Evolutionary conservation across 2,113 vertebrate species (phyloP), one percentile per base, ranked within the genome.

Genomic region (Tragelaphus imberbis): DNA sequence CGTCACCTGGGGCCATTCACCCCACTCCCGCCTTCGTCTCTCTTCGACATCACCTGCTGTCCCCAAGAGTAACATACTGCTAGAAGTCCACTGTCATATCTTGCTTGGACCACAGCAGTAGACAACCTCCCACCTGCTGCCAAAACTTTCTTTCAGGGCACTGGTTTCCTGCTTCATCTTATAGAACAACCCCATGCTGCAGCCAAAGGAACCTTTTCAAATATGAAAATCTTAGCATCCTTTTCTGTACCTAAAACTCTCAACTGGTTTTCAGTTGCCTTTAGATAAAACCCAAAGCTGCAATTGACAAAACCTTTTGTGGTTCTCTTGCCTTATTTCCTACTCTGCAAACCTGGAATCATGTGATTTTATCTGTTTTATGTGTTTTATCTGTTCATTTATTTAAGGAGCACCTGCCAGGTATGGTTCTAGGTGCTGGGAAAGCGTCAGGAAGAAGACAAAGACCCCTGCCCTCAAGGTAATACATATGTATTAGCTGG

Each of bases 41-140:
- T 27, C 75, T 30, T 7, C 12, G 14, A 4, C 2, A 14, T 28
- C 19, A 36, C 30, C 16, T 9, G 7, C 85, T 53, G 12, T 0
- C 33, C 9, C 16, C 88, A 13, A 28, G 33, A 28, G 11, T 44
- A 87, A 10, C 21, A 56, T 33, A 17, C 51, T 6, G 33, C 75
- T 1, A 4, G 0, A 1, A 0, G 56, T 79, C 47, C 27, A 27
- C 44, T 19, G 1, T 27, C 6, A 7, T 1, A 21, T 12, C 36
- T 27, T 79, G 63, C 88, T 51, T 11, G 47, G 30, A 36, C 27
- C 15, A 33, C 1, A 75, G n/a, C 75, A 58, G 61, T 21, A 55
- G 56, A 33, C 51, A 81, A 40, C 23, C 17, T 36, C 11, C 85
- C 25, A 30, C 0, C 9, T 87, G 40, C 30, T 5, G 15, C 19